Percentiles rank a stretch among this genome's conserved stretches.
These are phyloP conservation scores for Emydocephalus ijimae DNA, from an alignment of 2,113 vertebrate species.

Conservation along the genomic window DNA sequence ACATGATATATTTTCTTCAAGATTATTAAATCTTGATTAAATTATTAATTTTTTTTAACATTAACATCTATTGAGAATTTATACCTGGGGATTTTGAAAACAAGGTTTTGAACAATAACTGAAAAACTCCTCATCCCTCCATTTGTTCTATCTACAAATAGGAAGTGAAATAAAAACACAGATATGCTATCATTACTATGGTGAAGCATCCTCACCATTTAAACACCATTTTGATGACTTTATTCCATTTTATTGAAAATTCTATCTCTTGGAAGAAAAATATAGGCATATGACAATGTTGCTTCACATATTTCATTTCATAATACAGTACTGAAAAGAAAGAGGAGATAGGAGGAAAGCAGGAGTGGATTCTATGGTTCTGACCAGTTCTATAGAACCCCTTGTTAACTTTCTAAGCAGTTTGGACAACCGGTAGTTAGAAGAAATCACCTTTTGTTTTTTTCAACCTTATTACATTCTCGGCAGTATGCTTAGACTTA, in stretches of 20 bases:
- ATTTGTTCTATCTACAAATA: not conserved
- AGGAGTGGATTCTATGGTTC: too few relatives aligned
- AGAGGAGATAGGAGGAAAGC: not conserved
- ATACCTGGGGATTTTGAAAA: not conserved
- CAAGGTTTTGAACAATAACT: not conserved
- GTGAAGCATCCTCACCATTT: not conserved
- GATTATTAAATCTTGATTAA: not conserved
- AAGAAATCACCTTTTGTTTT: too few relatives aligned
- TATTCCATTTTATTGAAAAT: not conserved
- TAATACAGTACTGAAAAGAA: not conserved
- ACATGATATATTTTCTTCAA: not conserved
- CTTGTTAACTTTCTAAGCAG: too few relatives aligned
- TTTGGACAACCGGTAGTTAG: too few relatives aligned
- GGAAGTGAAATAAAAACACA: not conserved
- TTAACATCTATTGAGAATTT: not conserved
- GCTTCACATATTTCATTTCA: not conserved
- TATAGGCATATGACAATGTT: not conserved
- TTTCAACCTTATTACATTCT: too few relatives aligned
- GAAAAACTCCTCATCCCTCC: not conserved
- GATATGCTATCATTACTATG: not conserved
- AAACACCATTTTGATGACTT: not conserved
- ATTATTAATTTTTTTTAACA: not conserved
- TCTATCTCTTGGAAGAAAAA: not conserved
- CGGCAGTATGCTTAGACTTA: too few relatives aligned
- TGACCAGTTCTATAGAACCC: too few relatives aligned